Percentiles rank a stretch among this genome's conserved stretches.
These are phyloP conservation scores for Aspidiotus destructor DNA, from an alignment of 2,888 invertebrate genomes.

Conservation along the genomic window DNA sequence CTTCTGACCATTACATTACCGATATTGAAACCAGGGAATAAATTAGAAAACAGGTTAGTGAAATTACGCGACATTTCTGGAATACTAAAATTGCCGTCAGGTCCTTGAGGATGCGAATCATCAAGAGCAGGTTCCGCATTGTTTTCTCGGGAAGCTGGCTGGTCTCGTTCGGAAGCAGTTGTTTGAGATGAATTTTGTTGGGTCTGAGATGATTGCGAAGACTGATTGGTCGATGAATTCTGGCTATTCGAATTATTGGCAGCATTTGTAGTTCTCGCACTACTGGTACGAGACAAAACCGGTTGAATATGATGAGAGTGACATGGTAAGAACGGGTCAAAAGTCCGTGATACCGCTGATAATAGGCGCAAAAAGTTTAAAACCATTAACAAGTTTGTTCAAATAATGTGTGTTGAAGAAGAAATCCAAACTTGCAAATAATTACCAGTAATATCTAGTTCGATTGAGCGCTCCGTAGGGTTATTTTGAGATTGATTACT, in stretches of 20 bases:
- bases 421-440: background rate
- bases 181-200: constrained; percentile 6
- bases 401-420: background rate
- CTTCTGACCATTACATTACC: constrained; percentile 18
- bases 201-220: constrained; percentile 8
- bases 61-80: constrained; percentile 13
- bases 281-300: constrained; percentile 37
- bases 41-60: constrained; percentile 4
- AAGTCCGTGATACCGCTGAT: constrained; percentile 39
- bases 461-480: constrained; percentile 12
- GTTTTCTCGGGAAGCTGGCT: too few relatives aligned
- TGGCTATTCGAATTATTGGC: background rate
- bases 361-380: background rate
- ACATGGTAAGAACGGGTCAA: constrained; percentile 61
- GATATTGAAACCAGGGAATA: constrained; percentile 18
- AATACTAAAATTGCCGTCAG: constrained; percentile 11
- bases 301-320: constrained; percentile 56
- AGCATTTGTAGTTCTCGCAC: constrained; percentile 11
- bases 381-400: background rate
- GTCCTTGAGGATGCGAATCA: background rate
- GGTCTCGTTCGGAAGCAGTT: background rate
- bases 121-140: too few relatives aligned
- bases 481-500: constrained; percentile 4
- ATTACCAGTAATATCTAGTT: constrained; percentile 16
- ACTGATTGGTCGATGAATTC: constrained; percentile 12